Conservation (phyloP, 2,888 invertebrate genomes). For the Sericinus montela region DNA sequence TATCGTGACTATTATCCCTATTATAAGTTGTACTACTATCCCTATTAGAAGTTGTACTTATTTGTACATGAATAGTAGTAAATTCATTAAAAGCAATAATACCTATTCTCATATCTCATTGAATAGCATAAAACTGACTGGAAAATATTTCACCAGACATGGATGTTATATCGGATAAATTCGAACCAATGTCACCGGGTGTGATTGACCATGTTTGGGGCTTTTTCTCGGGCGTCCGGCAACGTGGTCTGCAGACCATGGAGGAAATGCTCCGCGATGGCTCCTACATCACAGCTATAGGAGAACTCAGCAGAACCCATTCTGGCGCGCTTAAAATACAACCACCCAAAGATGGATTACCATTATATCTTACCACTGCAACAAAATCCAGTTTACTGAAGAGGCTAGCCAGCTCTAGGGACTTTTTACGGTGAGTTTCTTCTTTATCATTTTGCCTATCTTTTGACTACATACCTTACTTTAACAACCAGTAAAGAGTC, state of each 20-base stretch:
- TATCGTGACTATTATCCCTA: too few species aligned
- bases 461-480: too few species aligned
- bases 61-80: too few species aligned
- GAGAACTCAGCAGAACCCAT: conserved; percentile 83
- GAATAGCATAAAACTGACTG: too few species aligned
- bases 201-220: conserved; percentile 91
- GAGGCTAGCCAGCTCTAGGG: conserved; percentile 84
- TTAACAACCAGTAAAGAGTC: too few species aligned
- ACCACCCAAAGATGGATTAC: conserved; percentile 84
- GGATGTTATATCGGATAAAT: conserved; percentile 90
- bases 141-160: conserved; percentile 70
- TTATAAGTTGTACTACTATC: too few species aligned
- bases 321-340: conserved; percentile 84
- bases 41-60: too few species aligned
- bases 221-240: conserved; percentile 90
- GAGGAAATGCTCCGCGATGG: conserved; percentile 92
- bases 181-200: conserved; percentile 87
- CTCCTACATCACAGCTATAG: conserved; percentile 88
- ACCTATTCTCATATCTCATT: too few species aligned
- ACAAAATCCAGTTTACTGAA: conserved; percentile 86
- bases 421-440: conserved; percentile 80
- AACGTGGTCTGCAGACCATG: conserved; percentile 91
- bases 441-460: not conserved
- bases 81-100: too few species aligned
- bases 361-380: conserved; percentile 89